Base-by-base conservation (phyloP, 2,888 invertebrate genomes). In the Drosophila subsilvestris region DNA sequence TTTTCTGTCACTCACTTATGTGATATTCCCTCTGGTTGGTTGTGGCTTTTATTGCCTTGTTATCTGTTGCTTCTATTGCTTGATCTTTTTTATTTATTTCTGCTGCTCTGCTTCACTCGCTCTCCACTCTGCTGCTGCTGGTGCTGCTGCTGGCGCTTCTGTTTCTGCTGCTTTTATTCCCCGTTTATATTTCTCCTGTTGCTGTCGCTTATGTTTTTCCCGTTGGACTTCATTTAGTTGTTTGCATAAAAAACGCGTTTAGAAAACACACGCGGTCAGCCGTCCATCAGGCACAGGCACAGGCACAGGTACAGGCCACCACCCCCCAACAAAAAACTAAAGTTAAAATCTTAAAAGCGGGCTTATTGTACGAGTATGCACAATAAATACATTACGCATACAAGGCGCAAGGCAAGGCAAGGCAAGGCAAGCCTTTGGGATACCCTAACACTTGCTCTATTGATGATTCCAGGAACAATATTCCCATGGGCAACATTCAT, bases 231-330 rank as follows among this genome's bases (percentile, higher is more conserved):
- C 85, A 83, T 86, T 83, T 81, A 72, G 87, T 83, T 73, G 80
- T 73, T 86, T 76, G 87, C 83, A 83, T 83, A 83, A 83, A 83
- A 86, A 81, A 72, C 82, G 76, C 83, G 70, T 83, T 76, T 81
- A 78, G 74, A 20, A 65, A 10, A 12, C 51, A 57, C 63, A 54
- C 57, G 67, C 66, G 79, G 86, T 82, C 86, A 81, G 74, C 74
- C 61, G 65, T 51, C 66, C 56, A 56, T 18, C 27, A 17, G 37
- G 20, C 12, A 14, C 22, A 6, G 17, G 27, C 10, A 20, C 25
- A n/a, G 32, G 27, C 14, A 17, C 17, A 18, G 45, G 37, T 18
- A 14, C 29, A 6, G 17, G 22, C 54, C 44, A 12, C 10, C 32
- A n/a, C 32, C 18, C 25, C 45, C 82, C 43, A 48, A 12, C 12